Evolutionary conservation across 2,113 vertebrate species (phyloP), one percentile per base, ranked within the genome.

Genomic region (Sceloporus tristichus): DNA sequence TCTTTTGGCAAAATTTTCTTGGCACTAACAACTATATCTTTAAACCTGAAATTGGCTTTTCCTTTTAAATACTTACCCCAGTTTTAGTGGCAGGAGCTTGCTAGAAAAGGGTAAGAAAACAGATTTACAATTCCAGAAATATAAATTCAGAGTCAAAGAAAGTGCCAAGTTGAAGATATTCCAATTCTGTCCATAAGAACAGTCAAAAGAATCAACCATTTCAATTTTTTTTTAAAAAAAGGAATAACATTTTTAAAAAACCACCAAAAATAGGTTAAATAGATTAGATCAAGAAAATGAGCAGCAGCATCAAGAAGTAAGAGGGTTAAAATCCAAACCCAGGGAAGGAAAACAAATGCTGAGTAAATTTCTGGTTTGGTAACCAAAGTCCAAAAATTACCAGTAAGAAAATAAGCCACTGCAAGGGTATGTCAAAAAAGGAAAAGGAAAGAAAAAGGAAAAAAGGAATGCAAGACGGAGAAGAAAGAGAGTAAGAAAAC

Each of bases 61-160:
- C 73, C 21, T 85, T 88, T 83, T 68, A 53, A 93, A 54, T 89
- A 98, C 98, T 98, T 95, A 99, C 98, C 97, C 98, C 98, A 68
- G 97, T 97, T 97, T 98, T 98, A 74, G 98, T 98, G 93, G 98
- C 96, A 93, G 97, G 92, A 94, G 96, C 93, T 96, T 97, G 97
- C 97, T 97, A 96, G 92, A 92, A 93, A 92, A 96, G 96, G 87
- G 88, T 93, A 91, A 87, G 92, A 94, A 96, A 95, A 87, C 19
- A 34, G 90, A 92, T 94, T 96, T 95, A 96, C 88, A 94, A 91
- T 90, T 71, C 73, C 88, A 83, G 85, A 85, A 95, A 92, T 94
- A 21, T 42, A 75, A 93, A 86, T 82, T 53, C 91, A 94, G 91
- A 87, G 89, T 59, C 80, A 89, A 85, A 84, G 90, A 86, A 87